These are phyloP conservation scores for Nemoura dubitans DNA, from an alignment of 2,888 invertebrate species.

Conservation along the genomic window DNA sequence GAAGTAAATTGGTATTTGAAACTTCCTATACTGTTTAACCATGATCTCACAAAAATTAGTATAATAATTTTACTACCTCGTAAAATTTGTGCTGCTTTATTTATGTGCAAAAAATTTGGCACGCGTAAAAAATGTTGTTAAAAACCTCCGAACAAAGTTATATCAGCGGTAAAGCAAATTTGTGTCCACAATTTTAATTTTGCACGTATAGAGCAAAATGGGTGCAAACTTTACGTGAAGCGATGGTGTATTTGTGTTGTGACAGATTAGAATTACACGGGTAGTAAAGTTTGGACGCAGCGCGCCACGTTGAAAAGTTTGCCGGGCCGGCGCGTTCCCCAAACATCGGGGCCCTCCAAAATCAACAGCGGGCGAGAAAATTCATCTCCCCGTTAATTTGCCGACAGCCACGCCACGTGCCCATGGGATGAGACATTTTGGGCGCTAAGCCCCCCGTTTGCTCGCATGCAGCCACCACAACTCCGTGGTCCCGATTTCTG, in stretches of 20 bases:
- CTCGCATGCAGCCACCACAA: too few relatives aligned
- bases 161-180: neutral
- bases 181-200: neutral
- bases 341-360: slow-evolving; percentile 48
- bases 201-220: neutral
- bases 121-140: too few relatives aligned
- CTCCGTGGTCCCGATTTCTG: too few relatives aligned
- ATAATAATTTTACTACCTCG: too few relatives aligned
- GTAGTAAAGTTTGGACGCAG: slow-evolving; percentile 27
- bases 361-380: slow-evolving; percentile 42
- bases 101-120: too few relatives aligned
- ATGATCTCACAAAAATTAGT: too few relatives aligned
- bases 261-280: slow-evolving; percentile 36
- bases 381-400: slow-evolving; percentile 49
- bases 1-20: too few relatives aligned
- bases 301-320: slow-evolving; percentile 3
- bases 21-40: too few relatives aligned
- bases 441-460: too few relatives aligned
- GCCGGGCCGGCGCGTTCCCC: slow-evolving; percentile 41
- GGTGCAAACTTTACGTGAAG: neutral
- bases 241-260: slow-evolving; percentile 23
- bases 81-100: too few relatives aligned
- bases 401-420: slow-evolving; percentile 40
- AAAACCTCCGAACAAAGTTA: too few relatives aligned
- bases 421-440: too few relatives aligned